These are phyloP conservation scores for Grammomys dolichurus DNA, from an alignment of 2,113 vertebrate genomes.

Conservation along the genomic window DNA sequence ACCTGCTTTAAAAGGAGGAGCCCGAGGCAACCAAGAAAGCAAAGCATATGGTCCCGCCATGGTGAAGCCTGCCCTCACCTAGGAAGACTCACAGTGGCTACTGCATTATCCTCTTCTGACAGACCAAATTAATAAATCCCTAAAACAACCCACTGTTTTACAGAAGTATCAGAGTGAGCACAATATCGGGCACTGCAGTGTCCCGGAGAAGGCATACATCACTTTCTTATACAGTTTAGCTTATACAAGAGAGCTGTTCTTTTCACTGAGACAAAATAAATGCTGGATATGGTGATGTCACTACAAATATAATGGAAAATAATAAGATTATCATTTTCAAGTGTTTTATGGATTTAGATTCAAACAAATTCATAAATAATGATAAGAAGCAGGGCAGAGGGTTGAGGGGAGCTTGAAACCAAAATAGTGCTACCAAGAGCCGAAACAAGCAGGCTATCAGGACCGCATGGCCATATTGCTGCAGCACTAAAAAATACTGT, in stretches of 20 bases:
- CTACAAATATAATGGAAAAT: background rate
- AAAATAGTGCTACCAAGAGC: constrained; percentile 36
- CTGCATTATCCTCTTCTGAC: background rate
- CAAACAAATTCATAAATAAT: constrained; percentile 26
- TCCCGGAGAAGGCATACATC: background rate
- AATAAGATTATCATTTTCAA: background rate
- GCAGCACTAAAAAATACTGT: constrained; percentile 78
- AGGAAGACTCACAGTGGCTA: background rate
- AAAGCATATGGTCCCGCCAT: background rate
- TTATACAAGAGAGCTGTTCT: constrained; percentile 17
- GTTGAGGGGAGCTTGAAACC: background rate
- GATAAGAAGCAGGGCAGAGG: background rate
- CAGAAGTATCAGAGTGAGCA: background rate
- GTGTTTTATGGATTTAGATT: background rate
- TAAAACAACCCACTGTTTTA: background rate
- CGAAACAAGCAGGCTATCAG: constrained; percentile 39
- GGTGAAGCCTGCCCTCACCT: background rate
- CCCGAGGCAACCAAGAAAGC: constrained; percentile 74
- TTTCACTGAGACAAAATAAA: constrained; percentile 18
- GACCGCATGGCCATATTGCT: constrained; percentile 30
- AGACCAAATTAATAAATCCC: background rate
- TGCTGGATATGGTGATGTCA: background rate
- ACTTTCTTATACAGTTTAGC: background rate
- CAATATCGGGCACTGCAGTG: background rate
- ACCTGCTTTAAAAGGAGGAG: constrained; percentile 86